Conservation (phyloP, 2,797 vertebrate genomes). For the Novumbra hubbsi region DNA sequence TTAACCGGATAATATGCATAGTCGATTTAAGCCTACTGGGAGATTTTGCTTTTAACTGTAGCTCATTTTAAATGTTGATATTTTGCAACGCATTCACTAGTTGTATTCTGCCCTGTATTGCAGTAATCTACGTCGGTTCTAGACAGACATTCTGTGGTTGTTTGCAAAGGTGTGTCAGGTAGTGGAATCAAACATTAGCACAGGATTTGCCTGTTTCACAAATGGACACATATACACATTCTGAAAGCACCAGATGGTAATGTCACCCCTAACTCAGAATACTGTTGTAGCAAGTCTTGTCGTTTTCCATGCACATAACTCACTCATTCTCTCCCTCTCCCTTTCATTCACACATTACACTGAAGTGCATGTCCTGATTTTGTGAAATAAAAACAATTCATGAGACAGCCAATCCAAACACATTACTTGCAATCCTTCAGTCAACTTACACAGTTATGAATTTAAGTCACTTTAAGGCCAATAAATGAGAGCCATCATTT, state of each 20-base stretch:
- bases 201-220: too few relatives aligned
- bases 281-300: not conserved
- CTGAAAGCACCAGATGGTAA: too few relatives aligned
- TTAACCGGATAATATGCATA: constrained; percentile 63
- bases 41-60: constrained; percentile 61
- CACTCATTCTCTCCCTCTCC: constrained; percentile 14
- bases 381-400: constrained; percentile 64
- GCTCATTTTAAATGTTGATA: constrained; percentile 38
- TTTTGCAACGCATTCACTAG: constrained; percentile 27
- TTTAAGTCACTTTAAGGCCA: not conserved
- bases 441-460: constrained; percentile 28
- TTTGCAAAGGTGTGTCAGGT: too few relatives aligned
- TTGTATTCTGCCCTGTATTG: not conserved
- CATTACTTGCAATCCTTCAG: constrained; percentile 32
- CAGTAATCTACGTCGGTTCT: constrained; percentile 9
- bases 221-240: too few relatives aligned
- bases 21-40: constrained; percentile 55
- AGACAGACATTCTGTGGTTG: too few relatives aligned
- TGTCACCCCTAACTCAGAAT: not conserved
- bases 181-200: too few relatives aligned
- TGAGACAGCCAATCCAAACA: constrained; percentile 51
- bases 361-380: constrained; percentile 51
- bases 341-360: constrained; percentile 4
- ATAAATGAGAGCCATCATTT: not conserved
- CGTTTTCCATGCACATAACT: constrained; percentile 4